Percentiles rank a stretch among this genome's conserved stretches.
Evolutionary conservation across 2,797 vertebrate species (phyloP).

Genomic region (Pipistrellus nathusii): DNA sequence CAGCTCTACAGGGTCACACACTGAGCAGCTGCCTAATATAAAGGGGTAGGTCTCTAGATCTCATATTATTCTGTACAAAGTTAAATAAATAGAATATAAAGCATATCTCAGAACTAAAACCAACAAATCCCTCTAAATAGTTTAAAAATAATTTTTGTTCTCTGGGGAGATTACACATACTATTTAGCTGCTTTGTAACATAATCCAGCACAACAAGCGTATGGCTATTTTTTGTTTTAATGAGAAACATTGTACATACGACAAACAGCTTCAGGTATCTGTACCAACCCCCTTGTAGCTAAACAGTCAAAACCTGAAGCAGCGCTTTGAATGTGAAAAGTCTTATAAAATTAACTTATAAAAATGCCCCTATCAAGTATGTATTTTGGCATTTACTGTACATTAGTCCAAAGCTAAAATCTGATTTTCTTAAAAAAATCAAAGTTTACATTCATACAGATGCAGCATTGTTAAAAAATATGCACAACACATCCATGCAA

Average conservation of each 20-base stretch:
- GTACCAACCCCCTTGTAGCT: constrained; percentile 1
- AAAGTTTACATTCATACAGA: constrained; percentile 86
- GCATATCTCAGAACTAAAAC: background rate
- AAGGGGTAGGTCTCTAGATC: background rate
- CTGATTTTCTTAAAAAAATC: constrained; percentile 83
- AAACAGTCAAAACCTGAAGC: constrained; percentile 69
- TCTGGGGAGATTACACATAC: background rate
- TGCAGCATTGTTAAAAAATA: constrained; percentile 86
- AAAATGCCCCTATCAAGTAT: constrained; percentile 83
- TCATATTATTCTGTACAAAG: background rate
- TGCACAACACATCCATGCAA: constrained; percentile 86
- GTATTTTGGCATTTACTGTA: constrained; percentile 87
- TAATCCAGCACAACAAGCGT: background rate
- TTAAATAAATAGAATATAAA: constrained; percentile 28
- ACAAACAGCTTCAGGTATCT: constrained; percentile 76
- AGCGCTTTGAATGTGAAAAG: constrained; percentile 80
- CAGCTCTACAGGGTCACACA: background rate
- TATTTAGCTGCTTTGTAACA: constrained; percentile 14
- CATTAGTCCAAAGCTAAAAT: constrained; percentile 85
- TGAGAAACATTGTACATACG: constrained; percentile 83
- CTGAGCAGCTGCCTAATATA: background rate
- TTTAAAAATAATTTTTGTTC: background rate
- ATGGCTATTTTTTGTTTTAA: constrained; percentile 81
- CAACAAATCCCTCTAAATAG: background rate
- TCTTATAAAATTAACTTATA: constrained; percentile 84